A percentile compares a stretch with the other conserved stretches of the same genome.
Conservation (phyloP, 2,888 invertebrate species). For the Ferrisia virgata region DNA sequence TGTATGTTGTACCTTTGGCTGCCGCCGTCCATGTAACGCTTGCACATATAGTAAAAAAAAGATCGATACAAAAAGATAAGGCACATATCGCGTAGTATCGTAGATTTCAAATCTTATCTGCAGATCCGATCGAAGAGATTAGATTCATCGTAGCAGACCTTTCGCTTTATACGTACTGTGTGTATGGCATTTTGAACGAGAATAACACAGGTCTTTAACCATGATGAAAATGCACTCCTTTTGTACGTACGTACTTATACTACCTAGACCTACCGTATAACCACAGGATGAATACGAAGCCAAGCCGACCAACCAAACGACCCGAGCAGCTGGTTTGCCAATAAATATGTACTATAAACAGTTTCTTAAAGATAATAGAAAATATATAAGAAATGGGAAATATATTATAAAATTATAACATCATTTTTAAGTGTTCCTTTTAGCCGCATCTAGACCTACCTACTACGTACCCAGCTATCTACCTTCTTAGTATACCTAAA, state of each 20-base stretch:
- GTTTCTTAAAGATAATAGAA: slow-evolving; percentile 41
- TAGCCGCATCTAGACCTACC: too few species aligned
- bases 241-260: not conserved
- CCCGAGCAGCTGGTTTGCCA: slow-evolving; percentile 44
- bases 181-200: not conserved
- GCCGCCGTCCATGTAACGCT: not conserved
- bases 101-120: slow-evolving; percentile 43
- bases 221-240: slow-evolving; percentile 42
- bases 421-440: slow-evolving; percentile 41
- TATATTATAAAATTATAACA: slow-evolving; percentile 45
- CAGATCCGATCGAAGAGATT: slow-evolving; percentile 35
- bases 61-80: slow-evolving; percentile 39
- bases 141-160: slow-evolving; percentile 6
- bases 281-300: not conserved
- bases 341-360: slow-evolving; percentile 42
- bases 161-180: not conserved
- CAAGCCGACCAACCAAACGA: too few species aligned
- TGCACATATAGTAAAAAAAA: slow-evolving; percentile 26
- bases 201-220: not conserved
- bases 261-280: not conserved
- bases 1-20: slow-evolving; percentile 30
- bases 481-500: not conserved
- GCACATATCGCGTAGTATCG: too few species aligned
- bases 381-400: slow-evolving; percentile 32
- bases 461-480: too few species aligned